Evolutionary conservation across 2,113 vertebrate genomes (phyloP).

Genomic region (Galbula dea): DNA sequence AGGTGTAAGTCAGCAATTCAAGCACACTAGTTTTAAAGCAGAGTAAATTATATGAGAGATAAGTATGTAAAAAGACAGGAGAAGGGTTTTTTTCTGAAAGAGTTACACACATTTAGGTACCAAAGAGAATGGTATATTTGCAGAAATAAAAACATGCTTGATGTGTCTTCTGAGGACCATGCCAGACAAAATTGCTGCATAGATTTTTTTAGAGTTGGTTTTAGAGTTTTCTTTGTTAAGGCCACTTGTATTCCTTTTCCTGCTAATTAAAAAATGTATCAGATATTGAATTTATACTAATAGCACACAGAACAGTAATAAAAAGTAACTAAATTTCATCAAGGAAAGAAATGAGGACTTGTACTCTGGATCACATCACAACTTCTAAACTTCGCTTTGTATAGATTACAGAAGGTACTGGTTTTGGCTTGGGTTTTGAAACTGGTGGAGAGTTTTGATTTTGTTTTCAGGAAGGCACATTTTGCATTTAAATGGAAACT

Average conservation of each 20-base stretch:
- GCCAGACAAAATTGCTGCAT: background rate
- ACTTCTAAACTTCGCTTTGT: background rate
- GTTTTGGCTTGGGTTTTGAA: background rate
- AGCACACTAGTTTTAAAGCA: background rate
- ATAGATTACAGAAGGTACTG: background rate
- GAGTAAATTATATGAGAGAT: background rate
- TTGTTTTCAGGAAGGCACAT: background rate
- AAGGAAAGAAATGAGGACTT: slow-evolving; percentile 12
- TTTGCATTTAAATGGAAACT: background rate
- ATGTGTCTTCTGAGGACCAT: background rate
- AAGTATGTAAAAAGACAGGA: background rate
- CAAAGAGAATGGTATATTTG: background rate
- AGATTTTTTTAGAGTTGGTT: background rate
- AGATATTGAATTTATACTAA: background rate
- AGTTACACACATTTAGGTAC: background rate
- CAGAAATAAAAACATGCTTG: background rate
- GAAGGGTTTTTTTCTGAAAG: background rate
- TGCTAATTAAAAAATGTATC: background rate
- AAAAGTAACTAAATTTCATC: slow-evolving; percentile 23
- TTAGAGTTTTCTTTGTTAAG: background rate
- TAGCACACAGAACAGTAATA: background rate
- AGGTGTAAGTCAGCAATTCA: background rate
- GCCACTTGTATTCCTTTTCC: background rate
- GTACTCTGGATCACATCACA: background rate
- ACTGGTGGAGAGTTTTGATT: background rate